Evolutionary conservation across 2,113 vertebrate species (phyloP).

Genomic region (Ptilonorhynchus violaceus): DNA sequence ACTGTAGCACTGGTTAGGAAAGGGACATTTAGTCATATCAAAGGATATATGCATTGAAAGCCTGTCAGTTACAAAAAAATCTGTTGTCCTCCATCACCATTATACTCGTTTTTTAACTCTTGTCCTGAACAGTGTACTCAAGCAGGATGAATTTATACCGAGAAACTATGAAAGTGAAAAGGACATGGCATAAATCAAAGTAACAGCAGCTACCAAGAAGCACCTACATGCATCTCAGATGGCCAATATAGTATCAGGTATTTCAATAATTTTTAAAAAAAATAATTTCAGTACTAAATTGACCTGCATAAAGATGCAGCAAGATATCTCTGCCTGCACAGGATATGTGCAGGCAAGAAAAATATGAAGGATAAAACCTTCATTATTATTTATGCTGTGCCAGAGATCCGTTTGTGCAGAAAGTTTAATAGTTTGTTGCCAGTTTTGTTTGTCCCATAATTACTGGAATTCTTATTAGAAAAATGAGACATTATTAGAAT

Average conservation of each 20-base stretch:
- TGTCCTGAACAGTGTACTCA: background rate
- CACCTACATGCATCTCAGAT: background rate
- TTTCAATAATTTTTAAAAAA: background rate
- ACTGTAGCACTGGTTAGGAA: background rate
- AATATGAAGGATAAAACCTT: background rate
- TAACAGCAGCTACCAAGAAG: background rate
- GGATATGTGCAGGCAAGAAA: background rate
- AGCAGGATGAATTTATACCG: background rate
- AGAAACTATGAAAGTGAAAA: constrained; percentile 6
- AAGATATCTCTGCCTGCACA: background rate
- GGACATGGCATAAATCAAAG: constrained; percentile 15
- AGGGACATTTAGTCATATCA: background rate
- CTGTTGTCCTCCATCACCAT: constrained; percentile 15
- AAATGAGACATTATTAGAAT: background rate
- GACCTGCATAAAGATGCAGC: background rate
- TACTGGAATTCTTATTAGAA: background rate
- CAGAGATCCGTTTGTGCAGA: rapidly evolving
- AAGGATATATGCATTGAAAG: constrained; percentile 13
- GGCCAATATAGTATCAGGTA: background rate
- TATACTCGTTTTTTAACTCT: constrained; percentile 26
- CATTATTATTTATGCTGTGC: background rate
- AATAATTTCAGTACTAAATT: background rate
- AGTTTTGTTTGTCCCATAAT: background rate
- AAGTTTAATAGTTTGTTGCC: background rate
- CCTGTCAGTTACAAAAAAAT: constrained; percentile 3